These are phyloP conservation scores for Scylla paramamosain DNA, from an alignment of 1,140 invertebrate species.

Conservation along the genomic window DNA sequence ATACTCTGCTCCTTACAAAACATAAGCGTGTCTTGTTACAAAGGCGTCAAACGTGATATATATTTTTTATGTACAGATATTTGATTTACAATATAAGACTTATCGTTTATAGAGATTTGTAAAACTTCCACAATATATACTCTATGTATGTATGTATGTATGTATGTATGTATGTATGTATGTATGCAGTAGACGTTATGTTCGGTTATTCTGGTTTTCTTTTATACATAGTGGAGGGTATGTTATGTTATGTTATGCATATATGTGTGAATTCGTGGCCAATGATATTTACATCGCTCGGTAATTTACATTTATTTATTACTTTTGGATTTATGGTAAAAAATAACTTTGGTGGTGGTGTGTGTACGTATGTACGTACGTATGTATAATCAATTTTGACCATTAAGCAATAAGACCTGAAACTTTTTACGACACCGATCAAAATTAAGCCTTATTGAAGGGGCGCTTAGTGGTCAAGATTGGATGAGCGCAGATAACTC, in stretches of 20 bases:
- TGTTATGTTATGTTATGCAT: no score
- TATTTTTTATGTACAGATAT: neutral
- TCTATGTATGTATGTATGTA: neutral
- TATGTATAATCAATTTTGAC: neutral
- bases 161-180: no score
- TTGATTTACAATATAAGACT: conserved; percentile 52
- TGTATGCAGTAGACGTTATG: no score
- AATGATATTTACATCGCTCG: conserved; percentile 50
- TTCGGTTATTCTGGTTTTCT: no score
- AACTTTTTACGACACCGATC: neutral
- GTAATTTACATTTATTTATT: neutral
- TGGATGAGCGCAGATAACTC: neutral
- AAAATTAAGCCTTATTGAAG: neutral
- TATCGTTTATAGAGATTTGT: neutral
- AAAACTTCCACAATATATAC: no score
- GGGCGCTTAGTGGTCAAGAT: neutral
- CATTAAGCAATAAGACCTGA: neutral
- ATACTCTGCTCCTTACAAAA: neutral
- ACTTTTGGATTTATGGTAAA: no score
- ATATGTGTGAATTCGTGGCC: neutral
- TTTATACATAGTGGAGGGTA: no score
- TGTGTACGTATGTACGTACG: no score
- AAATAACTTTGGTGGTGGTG: no score
- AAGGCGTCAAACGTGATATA: conserved; percentile 55
- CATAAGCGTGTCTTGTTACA: conserved; percentile 51